phyloP scores from a whole-genome alignment of 1,140 invertebrate genomes.

The Drosophila pruinosa region DNA sequence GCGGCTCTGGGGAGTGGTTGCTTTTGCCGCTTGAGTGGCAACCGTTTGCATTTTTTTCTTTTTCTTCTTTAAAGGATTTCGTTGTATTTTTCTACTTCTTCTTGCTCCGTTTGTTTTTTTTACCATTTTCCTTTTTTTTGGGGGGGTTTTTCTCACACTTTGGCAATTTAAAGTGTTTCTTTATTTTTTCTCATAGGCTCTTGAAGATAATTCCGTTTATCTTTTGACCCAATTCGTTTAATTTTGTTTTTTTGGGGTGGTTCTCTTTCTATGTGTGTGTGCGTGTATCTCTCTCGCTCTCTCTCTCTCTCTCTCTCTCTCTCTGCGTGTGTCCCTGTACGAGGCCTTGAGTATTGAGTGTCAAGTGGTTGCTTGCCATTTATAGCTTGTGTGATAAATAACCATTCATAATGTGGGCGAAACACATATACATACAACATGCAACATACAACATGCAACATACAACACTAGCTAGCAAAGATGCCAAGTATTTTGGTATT shows the following conservation, averaged over 20 bases:
- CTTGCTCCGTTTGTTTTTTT: neutral
- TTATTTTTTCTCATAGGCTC: slow-evolving; percentile 61
- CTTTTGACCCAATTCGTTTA: slow-evolving; percentile 80
- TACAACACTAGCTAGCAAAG: neutral
- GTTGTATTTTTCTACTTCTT: slow-evolving; percentile 24
- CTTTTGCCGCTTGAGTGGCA: slow-evolving; percentile 22
- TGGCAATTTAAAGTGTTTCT: slow-evolving; percentile 33
- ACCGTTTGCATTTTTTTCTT: slow-evolving; percentile 68
- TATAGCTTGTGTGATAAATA: slow-evolving; percentile 14
- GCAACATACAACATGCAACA: neutral
- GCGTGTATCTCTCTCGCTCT: neutral
- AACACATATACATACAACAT: slow-evolving; percentile 3
- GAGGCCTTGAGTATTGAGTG: slow-evolving; percentile 22
- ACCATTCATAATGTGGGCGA: slow-evolving; percentile 26
- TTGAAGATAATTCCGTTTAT: slow-evolving; percentile 78
- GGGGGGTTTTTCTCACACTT: neutral
- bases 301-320: neutral
- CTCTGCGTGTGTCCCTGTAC: neutral
- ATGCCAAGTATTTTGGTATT: slow-evolving; percentile 7
- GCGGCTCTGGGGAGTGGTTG: neutral
- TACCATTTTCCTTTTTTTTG: neutral
- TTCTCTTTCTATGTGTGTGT: neutral
- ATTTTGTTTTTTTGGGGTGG: slow-evolving; percentile 54
- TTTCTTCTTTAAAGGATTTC: slow-evolving; percentile 32
- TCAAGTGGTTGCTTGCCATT: slow-evolving; percentile 27